Conservation (phyloP, 2,113 vertebrate species). For the Gadus macrocephalus region DNA sequence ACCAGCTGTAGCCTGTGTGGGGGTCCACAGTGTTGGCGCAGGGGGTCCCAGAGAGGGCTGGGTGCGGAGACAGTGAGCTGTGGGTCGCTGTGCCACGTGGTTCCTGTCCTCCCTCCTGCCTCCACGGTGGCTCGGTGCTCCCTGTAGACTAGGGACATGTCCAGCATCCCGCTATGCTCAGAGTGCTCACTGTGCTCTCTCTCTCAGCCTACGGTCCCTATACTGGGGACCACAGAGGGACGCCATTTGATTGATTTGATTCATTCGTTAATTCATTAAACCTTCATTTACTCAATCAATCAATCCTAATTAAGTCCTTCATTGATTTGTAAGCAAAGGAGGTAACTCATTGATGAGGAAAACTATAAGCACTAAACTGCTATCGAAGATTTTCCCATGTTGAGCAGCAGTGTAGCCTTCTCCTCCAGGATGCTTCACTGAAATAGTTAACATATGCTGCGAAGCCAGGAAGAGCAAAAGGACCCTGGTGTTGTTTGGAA, state of each 20-base stretch:
- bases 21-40: too few species aligned
- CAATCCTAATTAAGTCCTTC: too few species aligned
- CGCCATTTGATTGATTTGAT: too few species aligned
- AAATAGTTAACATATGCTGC: conserved; percentile 66
- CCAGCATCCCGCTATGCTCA: background rate
- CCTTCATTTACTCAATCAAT: too few species aligned
- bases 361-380: background rate
- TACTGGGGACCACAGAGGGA: too few species aligned
- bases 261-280: too few species aligned
- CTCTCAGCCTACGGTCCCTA: too few species aligned
- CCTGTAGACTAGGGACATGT: background rate
- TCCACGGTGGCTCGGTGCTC: conserved; percentile 1
- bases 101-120: conserved; percentile 3
- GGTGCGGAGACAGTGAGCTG: conserved; percentile 27
- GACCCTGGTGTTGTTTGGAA: conserved; percentile 22
- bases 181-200: too few species aligned
- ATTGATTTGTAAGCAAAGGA: background rate
- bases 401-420: background rate
- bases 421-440: conserved; percentile 22
- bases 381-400: background rate
- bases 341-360: background rate
- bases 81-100: conserved; percentile 3
- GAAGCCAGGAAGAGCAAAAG: conserved; percentile 30
- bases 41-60: background rate
- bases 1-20: background rate